phyloP scores from a whole-genome alignment of 2,113 vertebrate genomes.

The Campylomormyrus numenius region DNA sequence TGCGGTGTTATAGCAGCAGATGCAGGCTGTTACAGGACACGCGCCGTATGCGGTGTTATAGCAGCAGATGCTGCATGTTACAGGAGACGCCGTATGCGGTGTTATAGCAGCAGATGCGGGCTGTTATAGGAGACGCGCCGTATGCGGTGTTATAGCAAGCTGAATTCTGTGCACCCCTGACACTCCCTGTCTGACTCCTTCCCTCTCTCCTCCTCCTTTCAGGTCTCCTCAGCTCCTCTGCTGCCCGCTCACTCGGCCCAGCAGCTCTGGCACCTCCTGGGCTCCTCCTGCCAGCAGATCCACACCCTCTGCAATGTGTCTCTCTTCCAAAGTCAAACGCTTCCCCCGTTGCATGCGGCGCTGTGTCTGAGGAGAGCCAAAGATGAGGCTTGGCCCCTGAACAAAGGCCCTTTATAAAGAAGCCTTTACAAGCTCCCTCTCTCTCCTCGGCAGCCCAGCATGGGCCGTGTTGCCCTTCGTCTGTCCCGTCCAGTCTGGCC shows the following conservation, averaged over 20 bases:
- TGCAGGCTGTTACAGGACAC: not conserved
- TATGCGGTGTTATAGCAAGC: not conserved
- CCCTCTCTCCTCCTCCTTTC: not conserved
- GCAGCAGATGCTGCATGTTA: not conserved
- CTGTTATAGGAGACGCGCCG: not conserved
- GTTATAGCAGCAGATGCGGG: not conserved
- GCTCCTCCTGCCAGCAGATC: not conserved
- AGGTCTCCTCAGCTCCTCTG: not conserved
- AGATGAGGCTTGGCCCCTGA: not conserved
- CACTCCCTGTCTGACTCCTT: not conserved
- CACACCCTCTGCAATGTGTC: not conserved
- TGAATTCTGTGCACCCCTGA: not conserved
- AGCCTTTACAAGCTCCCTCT: not conserved
- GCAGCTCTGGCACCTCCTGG: not conserved
- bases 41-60: not conserved
- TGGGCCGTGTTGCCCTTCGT: not conserved
- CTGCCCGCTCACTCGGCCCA: not conserved
- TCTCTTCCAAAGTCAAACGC: not conserved
- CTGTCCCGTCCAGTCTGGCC: not conserved
- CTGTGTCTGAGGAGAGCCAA: not conserved
- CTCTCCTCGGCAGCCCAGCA: not conserved
- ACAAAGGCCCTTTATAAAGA: not conserved
- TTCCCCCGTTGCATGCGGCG: not conserved
- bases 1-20: not conserved
- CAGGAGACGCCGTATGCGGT: not conserved